Evolutionary conservation across 2,888 invertebrate species (phyloP).

Genomic region (Aromia moschata): DNA sequence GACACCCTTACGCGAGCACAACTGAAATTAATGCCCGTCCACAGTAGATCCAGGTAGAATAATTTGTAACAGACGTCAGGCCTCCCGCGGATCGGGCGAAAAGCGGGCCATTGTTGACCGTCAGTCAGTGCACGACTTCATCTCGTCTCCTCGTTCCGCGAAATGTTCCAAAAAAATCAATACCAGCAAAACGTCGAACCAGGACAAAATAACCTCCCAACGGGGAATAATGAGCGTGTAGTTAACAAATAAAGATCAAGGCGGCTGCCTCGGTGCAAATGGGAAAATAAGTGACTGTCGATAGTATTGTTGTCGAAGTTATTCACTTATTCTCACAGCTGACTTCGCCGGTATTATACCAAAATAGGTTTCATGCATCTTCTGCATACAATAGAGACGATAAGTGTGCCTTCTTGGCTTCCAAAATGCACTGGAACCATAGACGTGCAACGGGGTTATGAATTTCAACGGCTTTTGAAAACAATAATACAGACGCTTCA

Average conservation of each 20-base stretch:
- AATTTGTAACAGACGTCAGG: conserved; percentile 56
- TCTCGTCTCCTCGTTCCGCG: conserved; percentile 51
- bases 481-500: no score
- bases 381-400: conserved; percentile 42
- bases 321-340: conserved; percentile 46
- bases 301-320: conserved; percentile 41
- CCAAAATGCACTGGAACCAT: no score
- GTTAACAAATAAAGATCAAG: conserved; percentile 51
- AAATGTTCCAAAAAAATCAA: conserved; percentile 46
- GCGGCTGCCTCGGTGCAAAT: conserved; percentile 52
- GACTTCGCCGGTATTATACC: conserved; percentile 45
- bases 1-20: conserved; percentile 29
- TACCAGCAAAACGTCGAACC: conserved; percentile 33
- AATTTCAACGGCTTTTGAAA: no score
- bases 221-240: conserved; percentile 54
- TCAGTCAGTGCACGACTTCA: conserved; percentile 51
- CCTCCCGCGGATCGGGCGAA: conserved; percentile 45
- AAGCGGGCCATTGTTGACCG: conserved; percentile 49
- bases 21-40: conserved; percentile 38
- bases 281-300: conserved; percentile 56
- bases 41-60: conserved; percentile 55
- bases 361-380: conserved; percentile 49
- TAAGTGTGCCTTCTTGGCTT: conserved; percentile 52
- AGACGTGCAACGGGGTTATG: no score
- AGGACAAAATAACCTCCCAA: conserved; percentile 50